These are phyloP conservation scores for Petrosia ficiformis DNA, from an alignment of 37 sponge, comb jelly and placozoan genomes.

Conservation along the genomic window DNA sequence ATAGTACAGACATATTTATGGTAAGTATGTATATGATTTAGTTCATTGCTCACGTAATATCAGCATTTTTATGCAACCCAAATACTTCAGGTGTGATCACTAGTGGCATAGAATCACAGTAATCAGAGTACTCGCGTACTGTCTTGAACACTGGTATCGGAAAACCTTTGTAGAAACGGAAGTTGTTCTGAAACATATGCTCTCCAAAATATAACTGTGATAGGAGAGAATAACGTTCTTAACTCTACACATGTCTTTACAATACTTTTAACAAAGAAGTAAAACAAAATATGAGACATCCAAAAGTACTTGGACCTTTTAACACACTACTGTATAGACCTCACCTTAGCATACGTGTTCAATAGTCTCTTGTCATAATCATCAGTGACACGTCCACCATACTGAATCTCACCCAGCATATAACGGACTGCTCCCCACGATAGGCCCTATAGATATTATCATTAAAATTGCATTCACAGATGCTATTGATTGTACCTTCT, in stretches of 20 bases:
- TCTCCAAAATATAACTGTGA: slow-evolving; percentile 87
- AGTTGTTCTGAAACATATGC: slow-evolving; percentile 88
- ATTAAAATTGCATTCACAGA: neutral
- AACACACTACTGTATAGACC: neutral
- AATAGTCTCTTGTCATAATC: slow-evolving; percentile 93
- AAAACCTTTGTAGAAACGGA: slow-evolving; percentile 96
- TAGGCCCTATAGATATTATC: slow-evolving; percentile 53
- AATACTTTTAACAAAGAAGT: neutral
- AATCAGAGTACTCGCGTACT: slow-evolving; percentile 82
- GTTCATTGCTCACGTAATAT: slow-evolving; percentile 95
- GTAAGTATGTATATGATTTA: neutral
- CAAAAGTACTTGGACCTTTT: neutral
- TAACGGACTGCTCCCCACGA: slow-evolving; percentile 93
- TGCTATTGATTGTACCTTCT: slow-evolving; percentile 45
- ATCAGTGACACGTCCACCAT: slow-evolving; percentile 95
- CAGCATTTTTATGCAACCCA: slow-evolving; percentile 98
- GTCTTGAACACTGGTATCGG: slow-evolving; percentile 76
- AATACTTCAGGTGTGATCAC: slow-evolving; percentile 97
- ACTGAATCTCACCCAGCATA: slow-evolving; percentile 97
- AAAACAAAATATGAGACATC: too few relatives aligned
- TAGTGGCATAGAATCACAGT: slow-evolving; percentile 87
- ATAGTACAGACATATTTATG: neutral
- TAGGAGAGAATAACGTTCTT: neutral
- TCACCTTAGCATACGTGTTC: slow-evolving; percentile 85
- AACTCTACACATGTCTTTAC: neutral